Evolutionary conservation across 2,113 vertebrate species (phyloP).

Genomic region (Etia nguti): DNA sequence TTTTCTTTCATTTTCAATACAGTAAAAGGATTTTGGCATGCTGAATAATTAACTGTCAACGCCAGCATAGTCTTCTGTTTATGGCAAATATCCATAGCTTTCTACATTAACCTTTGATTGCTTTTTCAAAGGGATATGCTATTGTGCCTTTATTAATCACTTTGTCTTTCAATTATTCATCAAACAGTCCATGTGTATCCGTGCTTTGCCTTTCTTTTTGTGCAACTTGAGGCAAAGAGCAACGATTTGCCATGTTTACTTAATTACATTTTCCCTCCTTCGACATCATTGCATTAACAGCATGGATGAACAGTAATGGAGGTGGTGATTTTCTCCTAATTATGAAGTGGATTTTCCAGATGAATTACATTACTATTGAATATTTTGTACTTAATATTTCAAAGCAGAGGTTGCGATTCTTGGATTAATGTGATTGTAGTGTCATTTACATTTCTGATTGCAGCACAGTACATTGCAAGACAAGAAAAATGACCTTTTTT

Average conservation of each 20-base stretch:
- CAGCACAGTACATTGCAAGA: not conserved
- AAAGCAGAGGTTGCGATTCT: not conserved
- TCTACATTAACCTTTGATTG: slow-evolving; percentile 22
- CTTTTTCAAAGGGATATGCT: not conserved
- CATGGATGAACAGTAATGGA: slow-evolving; percentile 46
- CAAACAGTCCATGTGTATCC: not conserved
- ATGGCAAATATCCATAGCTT: not conserved
- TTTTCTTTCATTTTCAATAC: not conserved
- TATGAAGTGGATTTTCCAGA: slow-evolving; percentile 45
- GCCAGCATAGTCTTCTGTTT: not conserved
- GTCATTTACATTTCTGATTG: not conserved
- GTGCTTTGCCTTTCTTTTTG: slow-evolving; percentile 2
- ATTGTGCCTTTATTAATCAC: not conserved
- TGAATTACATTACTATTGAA: slow-evolving; percentile 11
- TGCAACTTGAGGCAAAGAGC: slow-evolving; percentile 7
- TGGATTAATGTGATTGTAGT: not conserved
- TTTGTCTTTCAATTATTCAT: slow-evolving; percentile 16
- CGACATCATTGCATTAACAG: slow-evolving; percentile 35
- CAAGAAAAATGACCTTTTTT: not conserved
- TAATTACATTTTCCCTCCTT: slow-evolving; percentile 37
- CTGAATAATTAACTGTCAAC: slow-evolving; percentile 12
- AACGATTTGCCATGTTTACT: slow-evolving; percentile 38
- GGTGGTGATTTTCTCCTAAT: slow-evolving; percentile 33
- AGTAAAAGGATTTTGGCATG: not conserved
- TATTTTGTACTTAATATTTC: not conserved